Percentiles rank a stretch among this genome's conserved stretches.
Evolutionary conservation across 2,113 vertebrate species (phyloP).

Genomic region (Hyperopisus bebe): DNA sequence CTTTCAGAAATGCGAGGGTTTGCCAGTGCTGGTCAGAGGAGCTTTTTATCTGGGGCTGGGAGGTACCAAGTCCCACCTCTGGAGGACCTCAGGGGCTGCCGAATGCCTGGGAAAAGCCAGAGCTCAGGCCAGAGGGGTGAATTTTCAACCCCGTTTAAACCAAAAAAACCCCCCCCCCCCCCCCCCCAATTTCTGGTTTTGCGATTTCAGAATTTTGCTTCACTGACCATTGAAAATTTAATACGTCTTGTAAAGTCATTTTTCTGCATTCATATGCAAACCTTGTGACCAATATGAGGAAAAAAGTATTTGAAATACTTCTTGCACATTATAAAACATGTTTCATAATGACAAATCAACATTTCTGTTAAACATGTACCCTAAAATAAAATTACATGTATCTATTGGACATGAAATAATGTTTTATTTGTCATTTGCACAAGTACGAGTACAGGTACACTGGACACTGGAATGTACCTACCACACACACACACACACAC

Average conservation of each 20-base stretch:
- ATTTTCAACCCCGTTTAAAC: slow-evolving; percentile 63
- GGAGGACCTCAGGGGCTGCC: slow-evolving; percentile 57
- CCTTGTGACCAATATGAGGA: not conserved
- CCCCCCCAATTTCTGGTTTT: slow-evolving; percentile 13
- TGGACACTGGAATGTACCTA: not conserved
- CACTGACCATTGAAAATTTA: not conserved
- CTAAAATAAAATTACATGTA: not conserved
- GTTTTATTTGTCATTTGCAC: not conserved
- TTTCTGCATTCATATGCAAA: not conserved
- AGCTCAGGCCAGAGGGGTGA: slow-evolving; percentile 63
- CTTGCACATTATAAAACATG: not conserved
- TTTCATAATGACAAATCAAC: not conserved
- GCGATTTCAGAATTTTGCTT: slow-evolving; percentile 17
- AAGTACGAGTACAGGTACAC: not conserved
- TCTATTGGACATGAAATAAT: not conserved
- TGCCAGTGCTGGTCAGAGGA: slow-evolving; percentile 31
- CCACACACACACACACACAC: not conserved
- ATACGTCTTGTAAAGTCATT: not conserved
- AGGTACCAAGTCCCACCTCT: slow-evolving; percentile 72
- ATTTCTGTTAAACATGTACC: not conserved
- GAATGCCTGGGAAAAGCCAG: slow-evolving; percentile 61
- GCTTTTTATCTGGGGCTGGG: slow-evolving; percentile 59
- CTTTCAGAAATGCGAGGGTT: slow-evolving; percentile 32
- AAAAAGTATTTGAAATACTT: not conserved
- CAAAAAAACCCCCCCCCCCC: too few species aligned